These are phyloP conservation scores for Phrynocephalus vlangalii DNA, from an alignment of 2,797 vertebrate genomes.

Conservation along the genomic window DNA sequence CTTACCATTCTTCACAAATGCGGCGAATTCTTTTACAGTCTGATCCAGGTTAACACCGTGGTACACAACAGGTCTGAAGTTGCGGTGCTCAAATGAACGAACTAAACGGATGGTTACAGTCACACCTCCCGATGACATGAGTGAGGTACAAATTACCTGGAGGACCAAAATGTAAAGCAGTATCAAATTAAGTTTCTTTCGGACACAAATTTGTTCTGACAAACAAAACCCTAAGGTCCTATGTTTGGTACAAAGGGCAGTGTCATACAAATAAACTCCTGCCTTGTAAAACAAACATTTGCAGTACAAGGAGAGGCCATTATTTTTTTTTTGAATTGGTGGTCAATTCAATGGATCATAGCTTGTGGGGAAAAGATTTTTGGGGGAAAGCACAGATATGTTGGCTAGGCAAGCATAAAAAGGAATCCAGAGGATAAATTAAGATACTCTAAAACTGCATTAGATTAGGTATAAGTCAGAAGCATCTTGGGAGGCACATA, in stretches of 20 bases:
- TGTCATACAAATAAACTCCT: no score
- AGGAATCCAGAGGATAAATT: not conserved
- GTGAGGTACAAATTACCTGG: constrained; percentile 43
- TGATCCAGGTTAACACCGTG: constrained; percentile 83
- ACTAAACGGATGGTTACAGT: constrained; percentile 90
- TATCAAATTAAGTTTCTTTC: not conserved
- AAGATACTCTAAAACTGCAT: not conserved
- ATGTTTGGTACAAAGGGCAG: accelerated
- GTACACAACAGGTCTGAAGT: constrained; percentile 89
- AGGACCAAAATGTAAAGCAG: constrained; percentile 11
- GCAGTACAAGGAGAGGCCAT: no score
- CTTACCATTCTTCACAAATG: constrained; percentile 84
- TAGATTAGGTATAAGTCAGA: no score
- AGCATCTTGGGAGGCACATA: no score
- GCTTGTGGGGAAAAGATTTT: not conserved
- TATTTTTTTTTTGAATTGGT: no score
- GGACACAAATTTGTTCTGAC: not conserved
- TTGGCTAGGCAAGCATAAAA: no score
- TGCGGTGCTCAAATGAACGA: constrained; percentile 92
- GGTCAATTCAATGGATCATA: no score
- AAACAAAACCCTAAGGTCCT: not conserved
- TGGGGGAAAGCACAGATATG: not conserved
- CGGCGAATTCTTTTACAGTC: constrained; percentile 85
- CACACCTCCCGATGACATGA: constrained; percentile 76
- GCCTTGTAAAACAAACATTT: no score